A percentile compares a stretch with the other conserved stretches of the same genome.
Evolutionary conservation across 2,113 vertebrate genomes (phyloP).

Genomic region (Siniperca knerii): DNA sequence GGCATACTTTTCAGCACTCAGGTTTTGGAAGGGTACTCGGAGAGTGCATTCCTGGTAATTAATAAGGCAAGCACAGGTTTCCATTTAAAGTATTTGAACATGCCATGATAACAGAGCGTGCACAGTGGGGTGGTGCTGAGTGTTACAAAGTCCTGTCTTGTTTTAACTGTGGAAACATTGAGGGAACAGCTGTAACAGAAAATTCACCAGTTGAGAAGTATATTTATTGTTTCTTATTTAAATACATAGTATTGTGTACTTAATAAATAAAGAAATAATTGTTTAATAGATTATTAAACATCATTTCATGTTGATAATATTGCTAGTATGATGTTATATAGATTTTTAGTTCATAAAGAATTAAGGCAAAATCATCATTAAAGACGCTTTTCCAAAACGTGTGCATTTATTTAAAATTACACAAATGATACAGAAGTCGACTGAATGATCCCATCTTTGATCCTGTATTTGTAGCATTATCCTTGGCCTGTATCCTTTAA

Average conservation of each 20-base stretch:
- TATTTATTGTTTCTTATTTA: neutral
- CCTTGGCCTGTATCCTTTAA: neutral
- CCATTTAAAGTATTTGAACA: constrained; percentile 56
- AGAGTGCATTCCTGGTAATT: constrained; percentile 71
- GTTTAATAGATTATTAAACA: neutral
- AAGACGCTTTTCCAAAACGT: neutral
- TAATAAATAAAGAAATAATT: neutral
- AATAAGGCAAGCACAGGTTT: constrained; percentile 71
- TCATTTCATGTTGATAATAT: neutral
- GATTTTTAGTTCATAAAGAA: neutral
- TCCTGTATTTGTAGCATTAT: neutral
- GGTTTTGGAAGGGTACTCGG: constrained; percentile 51
- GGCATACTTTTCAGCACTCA: constrained; percentile 65
- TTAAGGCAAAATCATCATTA: neutral
- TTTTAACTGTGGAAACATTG: constrained; percentile 55
- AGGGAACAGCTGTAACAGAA: constrained; percentile 10
- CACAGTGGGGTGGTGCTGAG: constrained; percentile 31
- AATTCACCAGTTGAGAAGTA: neutral
- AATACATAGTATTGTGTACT: neutral
- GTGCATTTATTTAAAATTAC: too few relatives aligned
- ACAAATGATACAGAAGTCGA: too few relatives aligned
- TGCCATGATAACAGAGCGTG: constrained; percentile 55
- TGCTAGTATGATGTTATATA: neutral
- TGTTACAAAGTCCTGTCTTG: constrained; percentile 55
- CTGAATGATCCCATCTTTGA: neutral